Evolutionary conservation across 2,797 vertebrate genomes (phyloP), one percentile per base, ranked within the genome.

Genomic region (Melanotaenia maccullochi): DNA sequence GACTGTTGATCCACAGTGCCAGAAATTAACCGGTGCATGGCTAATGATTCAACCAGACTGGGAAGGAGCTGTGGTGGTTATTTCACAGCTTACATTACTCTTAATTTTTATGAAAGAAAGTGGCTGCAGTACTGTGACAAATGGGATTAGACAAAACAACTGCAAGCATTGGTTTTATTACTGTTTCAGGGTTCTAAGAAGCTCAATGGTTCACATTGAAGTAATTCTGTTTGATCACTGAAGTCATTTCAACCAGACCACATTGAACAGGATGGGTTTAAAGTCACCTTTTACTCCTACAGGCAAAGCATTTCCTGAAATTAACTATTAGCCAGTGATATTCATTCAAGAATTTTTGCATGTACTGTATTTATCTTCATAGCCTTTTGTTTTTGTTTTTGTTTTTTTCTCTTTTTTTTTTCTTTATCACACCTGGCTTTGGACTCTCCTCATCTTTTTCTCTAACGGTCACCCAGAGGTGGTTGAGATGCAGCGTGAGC

Each of bases 31-130:
- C n/a, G 22, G 71, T 18, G 79, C 83, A 42, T 64, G 65, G 86
- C 79, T 83, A 83, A 86, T 80, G 86, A 86, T 66, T 79, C 73
- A 65, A 42, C 60, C 71, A 75, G 85, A 81, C 76, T 24, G 71
- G 73, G 73, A 69, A 75, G 75, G 54, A 71, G 73, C 78, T 82
- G 68, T 60, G 65, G 60, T 81, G 68, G 73, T 75, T 83, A 73
- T 78, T 85, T 76, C 77, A 78, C 83, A 59, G 85, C 42, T 11
- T 51, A 71, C 63, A 84, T 92, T 87, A 84, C 84, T 91, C 83
- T 85, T 87, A n/a, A 86, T 89, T 87, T 87, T 75, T 79, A 86
- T 89, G 71, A 86, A 88, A 89, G 77, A 86, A 87, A 11, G 76
- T 60, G 66, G 75, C 75, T 20, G 70, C 67, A 18, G 64, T 25